phyloP scores from a whole-genome alignment of 2,888 invertebrate species.

The Epinotia ramella region DNA sequence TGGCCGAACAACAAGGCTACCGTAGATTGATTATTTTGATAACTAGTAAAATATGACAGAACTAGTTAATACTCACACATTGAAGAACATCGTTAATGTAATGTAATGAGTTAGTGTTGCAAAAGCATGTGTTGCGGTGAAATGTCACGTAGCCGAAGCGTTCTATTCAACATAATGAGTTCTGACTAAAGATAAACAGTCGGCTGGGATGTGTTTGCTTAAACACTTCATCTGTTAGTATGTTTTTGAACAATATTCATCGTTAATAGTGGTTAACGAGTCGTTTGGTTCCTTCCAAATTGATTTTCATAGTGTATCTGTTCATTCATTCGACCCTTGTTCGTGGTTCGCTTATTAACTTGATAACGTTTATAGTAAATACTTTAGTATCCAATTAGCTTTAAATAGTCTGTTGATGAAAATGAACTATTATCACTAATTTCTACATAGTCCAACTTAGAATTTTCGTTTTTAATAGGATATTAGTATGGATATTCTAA shows the following conservation, averaged over 20 bases:
- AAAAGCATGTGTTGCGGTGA: neutral
- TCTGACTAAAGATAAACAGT: neutral
- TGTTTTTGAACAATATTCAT: neutral
- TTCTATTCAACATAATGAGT: neutral
- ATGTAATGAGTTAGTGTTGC: neutral
- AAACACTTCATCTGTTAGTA: neutral
- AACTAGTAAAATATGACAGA: too few species aligned
- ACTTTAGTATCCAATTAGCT: slow-evolving; percentile 12
- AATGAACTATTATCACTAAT: too few species aligned
- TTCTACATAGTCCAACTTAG: too few species aligned
- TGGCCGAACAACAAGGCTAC: too few species aligned
- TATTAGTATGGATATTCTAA: too few species aligned
- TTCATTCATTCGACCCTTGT: slow-evolving; percentile 21
- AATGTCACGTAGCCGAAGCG: neutral
- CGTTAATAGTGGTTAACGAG: neutral
- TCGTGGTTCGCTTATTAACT: slow-evolving; percentile 23
- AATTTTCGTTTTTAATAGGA: too few species aligned
- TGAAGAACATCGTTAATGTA: neutral
- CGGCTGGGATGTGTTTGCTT: neutral
- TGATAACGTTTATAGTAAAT: slow-evolving; percentile 14
- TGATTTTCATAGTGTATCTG: slow-evolving; percentile 21
- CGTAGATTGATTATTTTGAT: too few species aligned
- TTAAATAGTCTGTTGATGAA: neutral
- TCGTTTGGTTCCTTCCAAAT: slow-evolving; percentile 12
- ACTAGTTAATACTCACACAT: too few species aligned